Base-by-base conservation (phyloP, 2,888 invertebrate species). In the Meteorus colon region DNA sequence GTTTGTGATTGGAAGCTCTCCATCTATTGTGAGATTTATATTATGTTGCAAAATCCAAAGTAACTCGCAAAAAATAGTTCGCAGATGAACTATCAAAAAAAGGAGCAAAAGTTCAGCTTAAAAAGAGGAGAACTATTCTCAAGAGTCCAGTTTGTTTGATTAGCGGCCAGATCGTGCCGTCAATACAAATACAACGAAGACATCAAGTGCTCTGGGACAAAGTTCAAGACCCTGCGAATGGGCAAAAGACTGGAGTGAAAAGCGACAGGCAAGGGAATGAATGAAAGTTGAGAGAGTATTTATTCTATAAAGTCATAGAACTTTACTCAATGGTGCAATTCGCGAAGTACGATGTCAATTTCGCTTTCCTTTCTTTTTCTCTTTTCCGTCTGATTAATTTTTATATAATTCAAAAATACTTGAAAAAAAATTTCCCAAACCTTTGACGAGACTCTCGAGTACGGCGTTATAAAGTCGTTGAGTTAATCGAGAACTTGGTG, bases 391-490 rank as follows among this genome's bases (percentile, higher is more conserved):
- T 65, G 41, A 14, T 34, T 37, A 16, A 34, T 59, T 29, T 34
- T 31, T 34, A 27, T 19, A 62, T 62, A 27, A 31, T 27, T 27
- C 19, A 60, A 45, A 66, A 60, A 24, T 29, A 68, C 59, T 37
- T 59, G 29, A 29, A 31, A 45, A 62, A 31, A 37, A 68, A 8
- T 60, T 77, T 73, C 75, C 10, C 77, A 60, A 88, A 94, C 97
- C 97, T 94, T 97, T 97, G 72, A 98, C 92, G 29, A 96, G 92
- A 90, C 98, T 97, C 83, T 96, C 94, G 24, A 97, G 89, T 4
- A 96, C 96, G 82, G 92, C 92, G 3, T 95, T 93, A 87, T 97
- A 97, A 87, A 98, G 93, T 81, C 93, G 92, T 0, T 95, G 94
- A 0, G 97, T 98, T 14, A 97, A 94, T 75, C 93, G 93, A 0